Evolutionary conservation across 64 coral and sea anemone species (phyloP).

Genomic region (Cladopsammia gracilis): DNA sequence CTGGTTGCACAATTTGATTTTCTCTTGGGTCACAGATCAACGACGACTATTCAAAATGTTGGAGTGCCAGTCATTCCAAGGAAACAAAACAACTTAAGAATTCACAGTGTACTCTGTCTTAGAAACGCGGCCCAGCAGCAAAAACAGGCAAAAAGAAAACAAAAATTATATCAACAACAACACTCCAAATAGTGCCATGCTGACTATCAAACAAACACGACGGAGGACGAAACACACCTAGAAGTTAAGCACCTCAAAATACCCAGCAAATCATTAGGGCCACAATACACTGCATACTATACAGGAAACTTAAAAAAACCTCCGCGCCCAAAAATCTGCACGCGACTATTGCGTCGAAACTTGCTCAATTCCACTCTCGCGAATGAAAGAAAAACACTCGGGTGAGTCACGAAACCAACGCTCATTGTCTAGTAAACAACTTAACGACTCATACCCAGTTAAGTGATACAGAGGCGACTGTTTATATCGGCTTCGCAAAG

Average conservation of each 20-base stretch:
- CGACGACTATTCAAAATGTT: too few relatives aligned
- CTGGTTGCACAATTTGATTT: background rate
- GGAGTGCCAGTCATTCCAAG: background rate
- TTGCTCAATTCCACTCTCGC: background rate
- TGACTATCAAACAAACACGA: background rate
- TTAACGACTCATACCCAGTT: conserved; percentile 30
- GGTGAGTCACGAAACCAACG: conserved; percentile 5
- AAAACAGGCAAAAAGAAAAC: background rate
- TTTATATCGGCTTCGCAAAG: conserved; percentile 45
- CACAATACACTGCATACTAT: background rate
- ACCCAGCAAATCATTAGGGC: background rate
- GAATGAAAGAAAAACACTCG: background rate
- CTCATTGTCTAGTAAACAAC: conserved; percentile 38
- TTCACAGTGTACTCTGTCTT: background rate
- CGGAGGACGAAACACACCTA: background rate
- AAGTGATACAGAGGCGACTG: conserved; percentile 43
- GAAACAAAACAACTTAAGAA: background rate
- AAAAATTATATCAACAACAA: background rate
- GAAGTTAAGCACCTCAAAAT: background rate
- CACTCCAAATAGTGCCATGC: background rate
- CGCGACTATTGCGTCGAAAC: background rate
- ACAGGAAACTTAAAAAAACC: background rate
- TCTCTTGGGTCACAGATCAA: background rate
- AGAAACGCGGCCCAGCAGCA: background rate
- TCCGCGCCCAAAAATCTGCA: background rate